Base-by-base conservation (phyloP, 1,140 invertebrate genomes). In the Drosophila equinoxialis region DNA sequence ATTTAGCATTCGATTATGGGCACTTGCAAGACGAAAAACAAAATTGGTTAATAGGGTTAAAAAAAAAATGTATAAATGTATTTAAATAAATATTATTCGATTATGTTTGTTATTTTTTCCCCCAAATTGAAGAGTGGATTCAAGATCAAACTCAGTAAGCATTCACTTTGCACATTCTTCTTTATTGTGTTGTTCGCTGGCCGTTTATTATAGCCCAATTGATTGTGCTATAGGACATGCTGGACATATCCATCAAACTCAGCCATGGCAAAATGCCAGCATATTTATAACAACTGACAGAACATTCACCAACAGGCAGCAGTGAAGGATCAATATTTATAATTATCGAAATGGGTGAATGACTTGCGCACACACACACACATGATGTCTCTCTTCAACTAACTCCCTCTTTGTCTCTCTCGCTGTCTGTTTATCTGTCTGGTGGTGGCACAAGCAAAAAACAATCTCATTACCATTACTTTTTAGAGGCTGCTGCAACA, bases 401-500 rank as follows among this genome's bases (percentile, higher is more conserved):
- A 7, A 17, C 30, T 17, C 33, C 13, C 58, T 39, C 17, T 20
- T n/a, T 8, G 6, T 48, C 14, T 14, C 42, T 17, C n/a, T 45
- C 35, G 10, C 10, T 37, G 35, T 8, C 35, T 37, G 8, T 37
- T 6, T 45, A 45, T 45, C n/a, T 45, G n/a, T 45, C 1, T 45
- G 42, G 26, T 75, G 72, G 26, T 41, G 37, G 20, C 30, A 64
- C 45, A 45, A 33, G 39, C 67, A 20, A 65, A 71, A 70, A 80
- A 80, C 84, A 84, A 86, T 87, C 84, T 87, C 83, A 87, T 87
- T 87, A 87, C 71, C 77, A 89, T 89, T 80, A 89, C 74, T 73
- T 85, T 85, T 79, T 55, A 80, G 70, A 51, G 45, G 20, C 69
- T 87, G 73, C 59, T 74, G 75, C 70, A 89, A 81, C 80, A 89